A percentile compares a stretch with the other conserved stretches of the same genome.
Conservation (phyloP, 2,888 invertebrate genomes). For the Athalia rosae region DNA sequence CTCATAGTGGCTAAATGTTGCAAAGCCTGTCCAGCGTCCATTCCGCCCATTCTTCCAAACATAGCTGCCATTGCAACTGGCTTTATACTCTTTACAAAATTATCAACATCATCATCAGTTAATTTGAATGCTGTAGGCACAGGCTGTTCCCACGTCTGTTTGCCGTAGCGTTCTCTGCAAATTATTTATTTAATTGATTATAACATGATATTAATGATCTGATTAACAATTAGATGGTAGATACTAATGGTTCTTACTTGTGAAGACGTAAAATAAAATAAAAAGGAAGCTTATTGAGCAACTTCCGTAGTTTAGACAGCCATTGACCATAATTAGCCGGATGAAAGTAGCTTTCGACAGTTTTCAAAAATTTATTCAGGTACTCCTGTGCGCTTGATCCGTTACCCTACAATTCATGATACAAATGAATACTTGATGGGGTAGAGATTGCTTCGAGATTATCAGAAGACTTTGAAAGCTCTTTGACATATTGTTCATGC, state of each 20-base stretch:
- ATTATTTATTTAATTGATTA: constrained; percentile 52
- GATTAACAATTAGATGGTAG: too few species aligned
- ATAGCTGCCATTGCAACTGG: constrained; percentile 86
- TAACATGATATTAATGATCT: neutral
- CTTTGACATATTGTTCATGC: neutral
- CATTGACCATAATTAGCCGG: constrained; percentile 92
- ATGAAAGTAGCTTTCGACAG: constrained; percentile 91
- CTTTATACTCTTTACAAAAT: constrained; percentile 85
- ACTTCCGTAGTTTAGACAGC: constrained; percentile 81
- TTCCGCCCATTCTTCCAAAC: constrained; percentile 82
- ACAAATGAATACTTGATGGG: constrained; percentile 75
- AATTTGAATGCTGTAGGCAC: constrained; percentile 83
- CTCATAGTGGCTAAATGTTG: constrained; percentile 86
- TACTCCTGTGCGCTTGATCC: constrained; percentile 82
- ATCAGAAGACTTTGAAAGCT: constrained; percentile 23
- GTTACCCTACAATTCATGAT: constrained; percentile 79
- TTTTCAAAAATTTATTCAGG: constrained; percentile 86
- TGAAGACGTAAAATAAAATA: constrained; percentile 79
- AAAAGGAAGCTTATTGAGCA: constrained; percentile 81
- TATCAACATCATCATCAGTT: constrained; percentile 86
- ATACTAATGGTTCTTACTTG: constrained; percentile 62
- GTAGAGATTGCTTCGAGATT: neutral
- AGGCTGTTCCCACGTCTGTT: constrained; percentile 81
- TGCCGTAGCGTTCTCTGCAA: constrained; percentile 80
- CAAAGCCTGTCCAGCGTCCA: constrained; percentile 81